Base-by-base conservation (phyloP, 2,113 vertebrate genomes). In the Stictonetta naevosa region DNA sequence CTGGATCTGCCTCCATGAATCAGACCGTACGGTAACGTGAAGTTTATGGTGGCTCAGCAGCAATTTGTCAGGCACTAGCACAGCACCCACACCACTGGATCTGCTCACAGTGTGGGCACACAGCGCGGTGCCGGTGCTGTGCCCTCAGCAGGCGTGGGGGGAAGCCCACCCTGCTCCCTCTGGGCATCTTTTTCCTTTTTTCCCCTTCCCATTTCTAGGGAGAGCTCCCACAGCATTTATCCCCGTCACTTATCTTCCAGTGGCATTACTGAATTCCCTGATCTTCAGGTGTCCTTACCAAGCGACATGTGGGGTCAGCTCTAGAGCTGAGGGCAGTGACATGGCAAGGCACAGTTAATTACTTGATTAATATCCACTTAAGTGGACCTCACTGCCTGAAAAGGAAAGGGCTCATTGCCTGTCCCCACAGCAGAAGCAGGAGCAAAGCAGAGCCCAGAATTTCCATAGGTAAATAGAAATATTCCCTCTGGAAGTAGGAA, bases 401-500 rank as follows among this genome's bases (percentile, higher is more conserved):
- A 6, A 26, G 13, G 38, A 33, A 34, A 17, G 63, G 62, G 40
- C 6, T 3, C 1, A 5, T 2, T 17, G 21, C 72, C 19, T 25
- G 26, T 34, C 44, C 36, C 14, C 2, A 26, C 38, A 86, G 7
- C 36, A 29, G 26, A 11, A 23, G 21, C 29, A 6, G 1, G 69
- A 21, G 38, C 17, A 5, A 8, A 0, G 0, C 52, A 20, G 40
- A 34, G 21, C 36, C 5, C 59, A 4, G 6, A 3, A 1, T 1
- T 5, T 26, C 83, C 64, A 17, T 2, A 1, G 12, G 10, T 2
- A 29, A 64, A 40, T 15, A 40, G 62, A 64, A 64, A 64, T 19
- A 29, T 13, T 8, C 62, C 17, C 20, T 13, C 13, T 19, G 38
- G 26, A 29, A 40, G 29, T 13, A 40, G 38, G 8, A 29, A 29